phyloP scores from a whole-genome alignment of 2,888 invertebrate genomes.

The Hemistola chrysoprasaria region DNA sequence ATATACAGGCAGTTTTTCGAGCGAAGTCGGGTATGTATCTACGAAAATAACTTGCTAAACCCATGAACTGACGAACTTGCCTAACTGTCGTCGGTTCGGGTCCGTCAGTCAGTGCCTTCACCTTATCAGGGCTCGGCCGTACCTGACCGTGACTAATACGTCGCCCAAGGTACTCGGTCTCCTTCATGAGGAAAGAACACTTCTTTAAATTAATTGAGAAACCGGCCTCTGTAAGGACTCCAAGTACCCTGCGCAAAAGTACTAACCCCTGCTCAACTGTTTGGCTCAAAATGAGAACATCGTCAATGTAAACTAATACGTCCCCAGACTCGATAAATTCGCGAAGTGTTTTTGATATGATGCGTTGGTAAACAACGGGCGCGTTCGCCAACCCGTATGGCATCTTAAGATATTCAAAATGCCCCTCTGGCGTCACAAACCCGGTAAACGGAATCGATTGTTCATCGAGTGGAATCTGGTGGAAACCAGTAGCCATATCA shows the following conservation, averaged over 20 bases:
- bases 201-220: too few relatives aligned
- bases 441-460: too few relatives aligned
- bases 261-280: neutral
- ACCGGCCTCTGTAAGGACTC: conserved; percentile 17
- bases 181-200: too few relatives aligned
- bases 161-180: too few relatives aligned
- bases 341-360: conserved; percentile 15
- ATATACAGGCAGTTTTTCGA: conserved; percentile 12
- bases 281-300: conserved; percentile 6
- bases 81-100: too few relatives aligned
- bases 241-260: too few relatives aligned
- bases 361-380: conserved; percentile 20
- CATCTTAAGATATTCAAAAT: conserved; percentile 10
- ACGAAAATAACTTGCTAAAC: too few relatives aligned
- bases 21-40: conserved; percentile 19
- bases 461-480: conserved; percentile 24
- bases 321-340: conserved; percentile 6
- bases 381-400: conserved; percentile 9
- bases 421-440: too few relatives aligned
- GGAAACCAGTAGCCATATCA: conserved; percentile 27
- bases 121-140: neutral
- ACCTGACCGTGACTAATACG: too few relatives aligned
- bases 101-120: neutral
- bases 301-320: conserved; percentile 20
- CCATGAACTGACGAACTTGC: conserved; percentile 2